Percentiles rank a stretch among this genome's conserved stretches.
These are phyloP conservation scores for Tetranychus truncatus DNA, from an alignment of 2,888 invertebrate genomes.

Conservation along the genomic window DNA sequence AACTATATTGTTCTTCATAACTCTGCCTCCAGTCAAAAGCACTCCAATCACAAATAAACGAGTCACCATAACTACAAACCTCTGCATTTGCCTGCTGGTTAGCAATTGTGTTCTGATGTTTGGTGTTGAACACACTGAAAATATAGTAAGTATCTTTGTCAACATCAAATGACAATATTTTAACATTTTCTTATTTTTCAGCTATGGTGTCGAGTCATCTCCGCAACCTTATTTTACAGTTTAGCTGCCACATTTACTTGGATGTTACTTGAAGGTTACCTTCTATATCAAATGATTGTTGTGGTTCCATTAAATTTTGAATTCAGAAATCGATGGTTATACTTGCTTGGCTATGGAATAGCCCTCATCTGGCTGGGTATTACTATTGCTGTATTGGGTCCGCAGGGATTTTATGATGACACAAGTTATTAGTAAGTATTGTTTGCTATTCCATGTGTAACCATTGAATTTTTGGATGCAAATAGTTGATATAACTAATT, in stretches of 20 bases:
- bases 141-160: slow-evolving; percentile 17
- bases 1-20: slow-evolving; percentile 21
- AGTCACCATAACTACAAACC: slow-evolving; percentile 22
- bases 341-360: slow-evolving; percentile 23
- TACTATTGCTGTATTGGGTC: slow-evolving; percentile 1
- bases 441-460: neutral
- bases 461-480: neutral
- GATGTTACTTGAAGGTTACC: slow-evolving; percentile 26
- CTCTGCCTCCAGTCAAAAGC: slow-evolving; percentile 21
- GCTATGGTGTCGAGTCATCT: slow-evolving; percentile 20
- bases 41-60: slow-evolving; percentile 22
- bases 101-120: slow-evolving; percentile 22
- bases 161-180: too few species aligned
- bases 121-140: slow-evolving; percentile 16
- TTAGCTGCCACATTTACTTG: slow-evolving; percentile 24
- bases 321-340: slow-evolving; percentile 20
- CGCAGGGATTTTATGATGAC: neutral
- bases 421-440: slow-evolving; percentile 5
- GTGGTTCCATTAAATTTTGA: slow-evolving; percentile 14
- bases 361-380: slow-evolving; percentile 11
- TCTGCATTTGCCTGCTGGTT: slow-evolving; percentile 22
- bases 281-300: slow-evolving; percentile 25
- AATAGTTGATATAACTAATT: neutral
- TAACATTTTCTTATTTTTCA: slow-evolving; percentile 14
- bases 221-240: slow-evolving; percentile 21